Percentiles rank a stretch among this genome's conserved stretches.
Evolutionary conservation across 2,113 vertebrate species (phyloP).

Genomic region (Pelobates fuscus): DNA sequence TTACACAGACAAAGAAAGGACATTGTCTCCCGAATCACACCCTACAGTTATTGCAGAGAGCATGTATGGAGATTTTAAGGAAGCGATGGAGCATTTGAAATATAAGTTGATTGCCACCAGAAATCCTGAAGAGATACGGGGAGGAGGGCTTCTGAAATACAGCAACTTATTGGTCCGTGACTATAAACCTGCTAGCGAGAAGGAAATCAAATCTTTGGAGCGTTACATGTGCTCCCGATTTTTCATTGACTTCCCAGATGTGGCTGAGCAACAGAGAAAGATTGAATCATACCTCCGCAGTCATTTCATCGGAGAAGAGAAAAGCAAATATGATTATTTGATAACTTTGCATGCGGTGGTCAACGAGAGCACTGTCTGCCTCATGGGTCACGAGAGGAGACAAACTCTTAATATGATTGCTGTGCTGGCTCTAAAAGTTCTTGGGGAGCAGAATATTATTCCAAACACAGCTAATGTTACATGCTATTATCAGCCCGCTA

Average conservation of each 20-base stretch:
- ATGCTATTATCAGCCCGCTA: conserved; percentile 93
- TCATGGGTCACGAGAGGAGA: conserved; percentile 88
- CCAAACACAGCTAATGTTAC: conserved; percentile 87
- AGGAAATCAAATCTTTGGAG: conserved; percentile 89
- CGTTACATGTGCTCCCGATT: conserved; percentile 98
- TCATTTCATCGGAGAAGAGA: conserved; percentile 94
- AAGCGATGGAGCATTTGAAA: conserved; percentile 89
- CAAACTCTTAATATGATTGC: conserved; percentile 96
- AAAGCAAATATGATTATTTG: conserved; percentile 94
- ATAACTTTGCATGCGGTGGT: conserved; percentile 90
- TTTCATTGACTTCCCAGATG: conserved; percentile 95
- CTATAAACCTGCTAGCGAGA: conserved; percentile 86
- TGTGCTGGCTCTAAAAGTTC: conserved; percentile 87
- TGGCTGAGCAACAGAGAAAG: conserved; percentile 90
- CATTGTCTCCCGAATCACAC: conserved; percentile 58
- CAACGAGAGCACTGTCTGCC: conserved; percentile 91
- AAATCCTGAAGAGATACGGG: conserved; percentile 93
- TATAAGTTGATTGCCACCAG: conserved; percentile 87
- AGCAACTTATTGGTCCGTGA: conserved; percentile 90
- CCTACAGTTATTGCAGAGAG: conserved; percentile 85
- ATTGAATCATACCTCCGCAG: conserved; percentile 94
- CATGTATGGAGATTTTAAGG: conserved; percentile 91
- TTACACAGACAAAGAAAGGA: conserved; percentile 72
- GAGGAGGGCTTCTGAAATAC: conserved; percentile 94
- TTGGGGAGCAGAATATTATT: conserved; percentile 91